Base-by-base conservation (phyloP, 2,888 invertebrate species). In the Chrysolina oricalcia region DNA sequence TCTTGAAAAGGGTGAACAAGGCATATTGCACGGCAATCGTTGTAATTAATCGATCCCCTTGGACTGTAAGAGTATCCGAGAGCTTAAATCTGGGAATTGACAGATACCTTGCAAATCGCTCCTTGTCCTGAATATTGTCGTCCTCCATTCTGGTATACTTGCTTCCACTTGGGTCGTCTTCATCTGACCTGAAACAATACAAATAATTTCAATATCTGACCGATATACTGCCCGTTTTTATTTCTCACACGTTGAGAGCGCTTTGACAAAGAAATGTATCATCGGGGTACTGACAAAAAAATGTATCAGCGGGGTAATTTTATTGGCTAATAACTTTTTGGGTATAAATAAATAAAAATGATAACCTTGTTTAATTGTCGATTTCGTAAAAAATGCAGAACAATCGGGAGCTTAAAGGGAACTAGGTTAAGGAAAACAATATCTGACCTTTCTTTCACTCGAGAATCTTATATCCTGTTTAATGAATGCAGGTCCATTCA, bases 41-140 rank as follows among this genome's bases (percentile, higher is more conserved):
- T 3, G 3, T 5, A 8, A 66, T 48, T 46, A 66, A 66, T 23
- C 66, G 43, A 23, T 66, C 21, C 3, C 9, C 15, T 15, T 41
- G 21, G n/a, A 43, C 8, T 27, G 59, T 41, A 48, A 71, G 50
- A 70, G 59, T 74, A 70, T 74, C 35, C 43, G 66, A 74, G 64
- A 65, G 65, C 70, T n/a, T n/a, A 64, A 56, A 70, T 76, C 50
- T 23, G 21, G 73, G 84, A 87, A 82, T 86, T 85, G 79, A 88
- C 87, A 89, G 90, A 91, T 90, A 94, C 97, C 97, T 96, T 85
- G 98, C 98, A 92, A 97, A 98, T 87, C 97, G 93, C 90, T 98
- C 98, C 90, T 98, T 98, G 89, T 98, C 98, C 92, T 97, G 97
- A 90, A 96, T 96, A 87, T 96, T 96, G 90, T 97, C 97, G 90